Evolutionary conservation across 2,888 invertebrate genomes (phyloP).

Genomic region (Polylopha cassiicola): DNA sequence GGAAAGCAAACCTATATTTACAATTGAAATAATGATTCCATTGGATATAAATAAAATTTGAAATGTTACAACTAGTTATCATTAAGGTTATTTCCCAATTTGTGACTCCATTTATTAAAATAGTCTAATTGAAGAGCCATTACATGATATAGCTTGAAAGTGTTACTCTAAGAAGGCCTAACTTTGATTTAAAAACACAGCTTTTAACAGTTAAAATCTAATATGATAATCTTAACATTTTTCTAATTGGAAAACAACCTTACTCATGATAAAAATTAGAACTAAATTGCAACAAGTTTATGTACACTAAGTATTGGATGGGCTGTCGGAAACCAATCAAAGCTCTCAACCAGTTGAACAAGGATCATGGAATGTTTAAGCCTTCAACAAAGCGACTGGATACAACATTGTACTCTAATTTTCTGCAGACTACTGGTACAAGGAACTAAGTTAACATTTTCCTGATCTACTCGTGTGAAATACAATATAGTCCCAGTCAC

Average conservation of each 20-base stretch:
- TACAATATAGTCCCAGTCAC: conserved; percentile 56
- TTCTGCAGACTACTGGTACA: too few relatives aligned
- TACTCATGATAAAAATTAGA: conserved; percentile 16
- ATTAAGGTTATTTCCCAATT: conserved; percentile 21
- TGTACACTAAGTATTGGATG: conserved; percentile 35
- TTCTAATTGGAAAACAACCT: conserved; percentile 35
- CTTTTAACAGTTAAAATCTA: conserved; percentile 12
- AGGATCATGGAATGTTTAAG: conserved; percentile 74
- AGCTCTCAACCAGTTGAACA: conserved; percentile 58
- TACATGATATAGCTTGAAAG: conserved; percentile 2
- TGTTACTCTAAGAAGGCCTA: too few relatives aligned
- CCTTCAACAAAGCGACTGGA: conserved; percentile 59
- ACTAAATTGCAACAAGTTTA: conserved; percentile 34
- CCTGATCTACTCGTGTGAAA: conserved; percentile 3
- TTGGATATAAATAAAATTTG: conserved; percentile 10
- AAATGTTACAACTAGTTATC: conserved; percentile 15
- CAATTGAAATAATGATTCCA: conserved; percentile 38
- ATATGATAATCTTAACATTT: conserved; percentile 28
- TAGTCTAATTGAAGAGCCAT: neutral
- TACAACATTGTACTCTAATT: conserved; percentile 40
- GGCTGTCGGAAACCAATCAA: conserved; percentile 48
- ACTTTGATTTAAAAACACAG: too few relatives aligned
- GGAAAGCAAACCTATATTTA: conserved; percentile 72
- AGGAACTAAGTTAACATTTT: too few relatives aligned
- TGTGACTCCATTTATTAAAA: neutral